Conservation (phyloP, 2,888 invertebrate species). For the Hedychridium roseum region DNA sequence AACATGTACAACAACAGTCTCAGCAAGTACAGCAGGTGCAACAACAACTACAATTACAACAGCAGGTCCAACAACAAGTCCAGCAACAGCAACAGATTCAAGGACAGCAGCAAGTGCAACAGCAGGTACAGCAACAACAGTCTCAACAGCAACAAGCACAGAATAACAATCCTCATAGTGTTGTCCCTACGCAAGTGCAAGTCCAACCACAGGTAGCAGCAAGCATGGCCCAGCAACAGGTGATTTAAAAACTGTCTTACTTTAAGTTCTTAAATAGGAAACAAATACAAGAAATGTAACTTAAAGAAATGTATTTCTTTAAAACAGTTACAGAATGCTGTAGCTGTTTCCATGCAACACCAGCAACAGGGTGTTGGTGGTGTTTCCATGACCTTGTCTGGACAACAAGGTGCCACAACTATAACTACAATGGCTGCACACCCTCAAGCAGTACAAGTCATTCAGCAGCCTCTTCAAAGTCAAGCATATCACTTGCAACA, state of each 20-base stretch:
- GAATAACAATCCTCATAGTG: constrained; percentile 53
- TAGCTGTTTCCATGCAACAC: constrained; percentile 67
- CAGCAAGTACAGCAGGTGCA: constrained; percentile 44
- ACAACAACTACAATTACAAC: constrained; percentile 40
- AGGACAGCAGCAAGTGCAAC: constrained; percentile 38
- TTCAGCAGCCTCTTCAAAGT: constrained; percentile 82
- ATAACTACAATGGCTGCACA: constrained; percentile 82
- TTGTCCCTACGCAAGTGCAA: constrained; percentile 57
- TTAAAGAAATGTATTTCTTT: too few species aligned
- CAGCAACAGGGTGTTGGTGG: constrained; percentile 65
- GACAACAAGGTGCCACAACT: constrained; percentile 67
- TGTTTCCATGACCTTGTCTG: constrained; percentile 60
- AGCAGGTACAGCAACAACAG: constrained; percentile 46
- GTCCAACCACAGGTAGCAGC: constrained; percentile 63
- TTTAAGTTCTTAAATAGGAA: background rate
- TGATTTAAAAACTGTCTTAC: constrained; percentile 24
- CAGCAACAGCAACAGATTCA: constrained; percentile 53
- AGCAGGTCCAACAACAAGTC: constrained; percentile 53
- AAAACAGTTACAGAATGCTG: constrained; percentile 52
- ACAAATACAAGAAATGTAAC: too few species aligned
- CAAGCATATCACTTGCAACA: constrained; percentile 78
- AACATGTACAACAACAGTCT: constrained; percentile 28
- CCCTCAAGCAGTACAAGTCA: constrained; percentile 80
- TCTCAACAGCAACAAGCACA: constrained; percentile 50
- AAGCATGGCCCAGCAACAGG: constrained; percentile 63